These are phyloP conservation scores for Oceanites oceanicus DNA, from an alignment of 2,113 vertebrate genomes.

Conservation along the genomic window DNA sequence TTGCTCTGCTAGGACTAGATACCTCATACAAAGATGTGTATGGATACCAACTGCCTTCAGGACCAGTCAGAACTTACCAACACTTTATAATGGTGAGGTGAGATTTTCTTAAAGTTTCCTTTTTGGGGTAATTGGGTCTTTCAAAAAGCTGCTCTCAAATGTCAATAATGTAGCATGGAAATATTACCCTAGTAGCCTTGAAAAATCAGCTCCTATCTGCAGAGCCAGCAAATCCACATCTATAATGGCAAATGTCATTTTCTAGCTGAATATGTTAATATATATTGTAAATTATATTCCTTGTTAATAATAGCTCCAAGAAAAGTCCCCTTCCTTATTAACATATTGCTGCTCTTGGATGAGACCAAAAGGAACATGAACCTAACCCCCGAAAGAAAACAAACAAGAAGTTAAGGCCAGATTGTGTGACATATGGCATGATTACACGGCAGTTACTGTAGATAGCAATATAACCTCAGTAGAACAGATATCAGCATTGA, in stretches of 20 bases:
- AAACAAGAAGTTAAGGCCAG: neutral
- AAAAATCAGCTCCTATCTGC: neutral
- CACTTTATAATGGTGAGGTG: neutral
- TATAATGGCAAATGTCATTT: neutral
- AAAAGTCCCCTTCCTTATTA: neutral
- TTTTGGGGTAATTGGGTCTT: neutral
- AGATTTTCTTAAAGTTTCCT: neutral
- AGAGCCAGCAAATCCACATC: neutral
- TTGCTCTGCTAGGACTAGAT: neutral
- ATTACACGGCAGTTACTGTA: neutral
- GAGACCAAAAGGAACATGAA: neutral
- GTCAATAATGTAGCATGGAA: neutral
- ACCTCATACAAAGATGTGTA: neutral
- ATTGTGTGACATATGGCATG: neutral
- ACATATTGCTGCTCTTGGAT: neutral
- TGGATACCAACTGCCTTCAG: neutral
- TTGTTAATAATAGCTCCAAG: neutral
- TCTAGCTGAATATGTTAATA: neutral
- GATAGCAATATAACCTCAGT: neutral
- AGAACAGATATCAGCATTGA: neutral
- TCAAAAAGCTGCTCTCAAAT: neutral
- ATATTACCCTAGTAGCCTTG: neutral
- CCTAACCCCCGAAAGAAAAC: neutral
- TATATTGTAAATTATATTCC: neutral
- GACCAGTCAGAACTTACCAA: neutral